Evolutionary conservation across 2,113 vertebrate genomes (phyloP), one percentile per base, ranked within the genome.

Genomic region (Heterocephalus glaber): DNA sequence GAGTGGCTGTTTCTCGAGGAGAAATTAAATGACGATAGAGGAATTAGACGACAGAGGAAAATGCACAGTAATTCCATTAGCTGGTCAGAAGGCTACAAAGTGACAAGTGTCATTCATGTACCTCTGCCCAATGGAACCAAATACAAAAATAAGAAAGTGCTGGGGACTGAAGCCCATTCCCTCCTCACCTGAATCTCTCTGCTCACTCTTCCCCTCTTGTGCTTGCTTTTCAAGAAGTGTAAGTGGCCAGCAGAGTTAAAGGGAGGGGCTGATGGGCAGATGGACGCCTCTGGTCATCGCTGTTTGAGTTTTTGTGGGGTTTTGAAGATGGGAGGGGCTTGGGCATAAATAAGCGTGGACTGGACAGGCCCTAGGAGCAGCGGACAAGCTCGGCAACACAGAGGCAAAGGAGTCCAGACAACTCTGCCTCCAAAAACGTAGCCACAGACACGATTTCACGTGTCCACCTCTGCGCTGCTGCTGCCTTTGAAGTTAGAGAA

Each of bases 371-470:
- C 61, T 10, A 0, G 10, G 33, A n/a, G 35, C 47, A 68, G 24
- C 12, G 0, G 3, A 11, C 4, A 14, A 44, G 3, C 72, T 13
- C 44, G 28, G 68, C 81, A 47, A 60, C 9, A 3, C 20, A 2
- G 6, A 58, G 63, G 14, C 3, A 4, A 10, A 58, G 14, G 0
- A 10, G n/a, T 44, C 14, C 85, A 24, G 3, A 38, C 26, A 80
- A 30, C 19, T 44, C 61, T 79, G 7, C 61, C 5, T 56, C 80
- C 28, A 12, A 61, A 35, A 33, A 54, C 17, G 41, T 8, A 89
- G 22, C 86, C 35, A 16, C 28, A 70, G 80, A 24, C 35, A 5
- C 10, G 30, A 28, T 3, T 24, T 22, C 61, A 44, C 19, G 5
- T 7, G 16, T 30, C 52, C 58, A 8, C 66, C n/a, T 13, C 28